Conservation (phyloP, 1,140 invertebrate genomes). For the Hylaeus anthracinus region DNA sequence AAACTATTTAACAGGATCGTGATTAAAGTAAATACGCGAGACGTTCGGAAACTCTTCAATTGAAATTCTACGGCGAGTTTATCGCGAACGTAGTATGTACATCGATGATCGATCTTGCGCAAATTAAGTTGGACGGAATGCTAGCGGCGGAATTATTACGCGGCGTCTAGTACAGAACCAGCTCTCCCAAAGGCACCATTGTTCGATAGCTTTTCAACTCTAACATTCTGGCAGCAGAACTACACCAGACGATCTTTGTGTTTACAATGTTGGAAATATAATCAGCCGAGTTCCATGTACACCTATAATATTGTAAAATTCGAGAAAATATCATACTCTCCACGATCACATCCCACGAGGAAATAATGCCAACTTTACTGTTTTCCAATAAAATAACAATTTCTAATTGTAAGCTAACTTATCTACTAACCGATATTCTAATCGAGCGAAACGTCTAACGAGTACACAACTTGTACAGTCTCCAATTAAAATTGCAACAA, state of each 20-base stretch:
- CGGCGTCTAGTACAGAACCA: too few species aligned
- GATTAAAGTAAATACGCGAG: slow-evolving; percentile 8
- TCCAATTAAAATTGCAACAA: too few species aligned
- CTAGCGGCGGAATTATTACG: background rate
- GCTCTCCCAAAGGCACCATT: background rate
- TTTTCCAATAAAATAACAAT: too few species aligned
- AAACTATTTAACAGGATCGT: slow-evolving; percentile 14
- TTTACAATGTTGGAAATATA: background rate
- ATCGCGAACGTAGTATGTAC: background rate
- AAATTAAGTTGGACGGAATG: background rate
- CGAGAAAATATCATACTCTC: too few species aligned
- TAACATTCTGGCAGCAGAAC: background rate
- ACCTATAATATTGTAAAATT: too few species aligned
- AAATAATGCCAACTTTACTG: too few species aligned
- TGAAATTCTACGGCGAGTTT: background rate
- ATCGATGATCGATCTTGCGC: background rate
- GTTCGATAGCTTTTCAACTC: background rate
- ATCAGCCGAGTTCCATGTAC: too few species aligned
- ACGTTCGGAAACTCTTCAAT: background rate
- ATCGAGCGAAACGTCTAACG: too few species aligned
- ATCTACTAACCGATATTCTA: too few species aligned
- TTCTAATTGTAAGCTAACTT: too few species aligned
- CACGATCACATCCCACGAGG: too few species aligned
- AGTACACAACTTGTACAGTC: too few species aligned
- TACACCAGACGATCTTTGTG: background rate